Percentiles rank a stretch among this genome's conserved stretches.
Evolutionary conservation across 2,888 invertebrate species (phyloP).

Genomic region (Tenthredo mesomela): DNA sequence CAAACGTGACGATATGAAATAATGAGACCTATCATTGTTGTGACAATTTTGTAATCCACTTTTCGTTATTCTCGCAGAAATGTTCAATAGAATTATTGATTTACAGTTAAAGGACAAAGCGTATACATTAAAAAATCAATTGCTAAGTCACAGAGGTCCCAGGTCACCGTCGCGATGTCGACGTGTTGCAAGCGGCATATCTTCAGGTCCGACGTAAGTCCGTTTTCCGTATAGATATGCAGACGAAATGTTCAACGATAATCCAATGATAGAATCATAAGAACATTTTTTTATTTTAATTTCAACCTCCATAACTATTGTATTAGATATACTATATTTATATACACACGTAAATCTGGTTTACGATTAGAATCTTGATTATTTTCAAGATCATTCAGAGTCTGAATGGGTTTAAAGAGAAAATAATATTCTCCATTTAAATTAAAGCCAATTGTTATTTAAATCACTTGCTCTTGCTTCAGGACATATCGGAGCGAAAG

Average conservation of each 20-base stretch:
- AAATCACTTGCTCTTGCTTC: constrained; percentile 56
- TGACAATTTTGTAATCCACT: not conserved
- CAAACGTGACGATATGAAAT: not conserved
- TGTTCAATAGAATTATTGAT: not conserved
- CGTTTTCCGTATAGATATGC: not conserved
- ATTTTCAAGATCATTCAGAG: not conserved
- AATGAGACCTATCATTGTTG: not conserved
- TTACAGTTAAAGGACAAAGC: constrained; percentile 73
- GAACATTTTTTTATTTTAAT: not conserved
- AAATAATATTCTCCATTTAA: not conserved
- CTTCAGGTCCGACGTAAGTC: constrained; percentile 71
- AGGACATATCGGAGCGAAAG: constrained; percentile 73
- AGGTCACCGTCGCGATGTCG: constrained; percentile 69
- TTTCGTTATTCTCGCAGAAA: not conserved
- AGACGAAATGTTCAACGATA: not conserved
- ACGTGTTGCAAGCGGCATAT: constrained; percentile 64
- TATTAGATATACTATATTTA: not conserved
- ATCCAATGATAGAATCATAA: not conserved
- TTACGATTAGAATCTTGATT: not conserved
- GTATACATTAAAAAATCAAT: constrained; percentile 69
- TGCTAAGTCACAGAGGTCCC: constrained; percentile 69
- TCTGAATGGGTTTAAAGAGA: not conserved
- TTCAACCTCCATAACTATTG: not conserved
- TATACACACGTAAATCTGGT: not conserved
- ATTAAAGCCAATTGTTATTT: not conserved